Base-by-base conservation (phyloP, 2,888 invertebrate species). In the Neelides folsomi region DNA sequence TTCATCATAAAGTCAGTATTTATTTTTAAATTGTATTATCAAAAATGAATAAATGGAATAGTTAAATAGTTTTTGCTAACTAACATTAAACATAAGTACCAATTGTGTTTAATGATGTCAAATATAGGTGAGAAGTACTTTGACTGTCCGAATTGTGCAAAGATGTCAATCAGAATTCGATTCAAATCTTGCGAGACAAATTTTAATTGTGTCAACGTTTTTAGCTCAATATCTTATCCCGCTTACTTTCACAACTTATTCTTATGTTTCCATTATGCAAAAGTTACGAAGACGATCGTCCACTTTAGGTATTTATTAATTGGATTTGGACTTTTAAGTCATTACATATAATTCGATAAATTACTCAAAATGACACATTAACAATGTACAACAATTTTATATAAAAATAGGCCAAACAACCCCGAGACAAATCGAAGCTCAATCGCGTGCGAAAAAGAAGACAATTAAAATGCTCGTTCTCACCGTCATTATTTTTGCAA, bases 391-490 rank as follows among this genome's bases (percentile, higher is more conserved):
- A 27, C 7, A 27, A 27, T 27, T 3, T 27, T 27, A 27, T 34
- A 39, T 20, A 13, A 27, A 35, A 47, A 5, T 18, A 36, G 73
- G 72, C 5, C 68, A 69, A 4, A 68, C 69, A 9, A 73, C 72
- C 1, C 67, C 67, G 18, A 63, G 67, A 15, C 73, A 73, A 62
- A 66, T 69, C 40, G 63, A 65, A 27, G 66, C 66, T 6, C 71
- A 71, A 48, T 65, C 66, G 2, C 62, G 67, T 27, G 68, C 70
- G 5, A 71, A 71, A 54, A 65, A 68, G 47, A 71, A 69, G 58
- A 73, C 72, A 34, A 72, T 73, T 47, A 71, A 71, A 62, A 71
- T 73, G 68, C 65, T 73, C 16, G 67, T 72, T 13, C 60, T 71
- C 5, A 64, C 64, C 15, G 72, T 73, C 2, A 70, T 73, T 12